Evolutionary conservation across 2,888 invertebrate genomes (phyloP).

Genomic region (Schrankia costaestrigalis): DNA sequence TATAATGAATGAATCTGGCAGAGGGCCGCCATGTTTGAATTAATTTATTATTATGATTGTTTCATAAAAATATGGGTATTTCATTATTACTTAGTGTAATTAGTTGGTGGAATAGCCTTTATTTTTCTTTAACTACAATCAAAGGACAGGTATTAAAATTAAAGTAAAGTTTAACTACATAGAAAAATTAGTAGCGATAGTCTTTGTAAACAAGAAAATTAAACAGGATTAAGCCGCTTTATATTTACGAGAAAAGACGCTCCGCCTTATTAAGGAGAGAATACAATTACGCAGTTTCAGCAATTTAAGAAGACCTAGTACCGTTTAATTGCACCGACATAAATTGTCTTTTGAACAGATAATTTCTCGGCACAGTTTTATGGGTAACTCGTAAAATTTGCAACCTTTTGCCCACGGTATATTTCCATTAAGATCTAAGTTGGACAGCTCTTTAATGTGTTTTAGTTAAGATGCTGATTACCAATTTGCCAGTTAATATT

Average conservation of each 20-base stretch:
- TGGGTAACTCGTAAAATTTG: slow-evolving; percentile 51
- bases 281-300: slow-evolving; percentile 70
- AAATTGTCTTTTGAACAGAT: slow-evolving; percentile 67
- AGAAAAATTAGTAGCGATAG: slow-evolving; percentile 23
- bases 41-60: no score
- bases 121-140: no score
- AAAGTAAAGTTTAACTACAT: neutral
- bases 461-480: slow-evolving; percentile 27
- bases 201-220: slow-evolving; percentile 62
- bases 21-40: no score
- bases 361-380: slow-evolving; percentile 56
- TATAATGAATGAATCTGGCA: slow-evolving; percentile 34
- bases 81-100: no score
- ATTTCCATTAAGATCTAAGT: slow-evolving; percentile 29
- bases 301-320: slow-evolving; percentile 67
- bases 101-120: no score
- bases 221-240: slow-evolving; percentile 59
- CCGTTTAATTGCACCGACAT: slow-evolving; percentile 66
- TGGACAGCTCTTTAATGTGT: slow-evolving; percentile 23
- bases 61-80: no score
- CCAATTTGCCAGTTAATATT: slow-evolving; percentile 6
- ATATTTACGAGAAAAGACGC: slow-evolving; percentile 65
- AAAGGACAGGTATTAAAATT: neutral
- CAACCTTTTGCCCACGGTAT: slow-evolving; percentile 39
- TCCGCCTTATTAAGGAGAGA: slow-evolving; percentile 61